Evolutionary conservation across 2,888 invertebrate species (phyloP).

Genomic region (Allophyes oxyacanthae): DNA sequence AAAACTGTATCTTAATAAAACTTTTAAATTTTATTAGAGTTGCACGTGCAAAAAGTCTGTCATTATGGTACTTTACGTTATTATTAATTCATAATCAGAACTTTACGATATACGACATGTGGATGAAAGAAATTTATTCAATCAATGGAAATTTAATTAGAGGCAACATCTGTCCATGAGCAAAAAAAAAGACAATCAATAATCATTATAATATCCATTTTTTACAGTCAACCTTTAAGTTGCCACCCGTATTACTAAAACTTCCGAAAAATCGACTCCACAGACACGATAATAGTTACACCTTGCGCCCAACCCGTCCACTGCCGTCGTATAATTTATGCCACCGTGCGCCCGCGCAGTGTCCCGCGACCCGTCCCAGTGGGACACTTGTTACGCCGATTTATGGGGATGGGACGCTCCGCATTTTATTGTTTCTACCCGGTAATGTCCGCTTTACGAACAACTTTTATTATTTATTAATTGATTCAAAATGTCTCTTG

Average conservation of each 20-base stretch:
- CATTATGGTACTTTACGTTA: too few species aligned
- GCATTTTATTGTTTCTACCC: constrained; percentile 66
- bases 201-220: neutral
- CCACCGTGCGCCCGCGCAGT: constrained; percentile 56
- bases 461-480: constrained; percentile 80
- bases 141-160: too few species aligned
- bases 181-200: too few species aligned
- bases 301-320: constrained; percentile 43
- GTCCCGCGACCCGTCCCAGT: constrained; percentile 55
- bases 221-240: neutral
- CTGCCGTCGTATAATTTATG: constrained; percentile 67
- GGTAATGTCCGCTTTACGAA: constrained; percentile 58
- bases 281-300: constrained; percentile 38
- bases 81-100: too few species aligned
- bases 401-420: constrained; percentile 69
- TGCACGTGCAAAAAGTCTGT: too few species aligned
- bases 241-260: neutral
- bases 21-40: too few species aligned
- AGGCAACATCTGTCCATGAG: neutral
- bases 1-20: too few species aligned
- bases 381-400: constrained; percentile 74
- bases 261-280: constrained; percentile 32
- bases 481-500: constrained; percentile 68
- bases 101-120: too few species aligned
- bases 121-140: neutral